Percentiles rank a stretch among this genome's conserved stretches.
These are phyloP conservation scores for Scelioninae gen. 2 DNA, from an alignment of 2,888 invertebrate genomes.

Conservation along the genomic window DNA sequence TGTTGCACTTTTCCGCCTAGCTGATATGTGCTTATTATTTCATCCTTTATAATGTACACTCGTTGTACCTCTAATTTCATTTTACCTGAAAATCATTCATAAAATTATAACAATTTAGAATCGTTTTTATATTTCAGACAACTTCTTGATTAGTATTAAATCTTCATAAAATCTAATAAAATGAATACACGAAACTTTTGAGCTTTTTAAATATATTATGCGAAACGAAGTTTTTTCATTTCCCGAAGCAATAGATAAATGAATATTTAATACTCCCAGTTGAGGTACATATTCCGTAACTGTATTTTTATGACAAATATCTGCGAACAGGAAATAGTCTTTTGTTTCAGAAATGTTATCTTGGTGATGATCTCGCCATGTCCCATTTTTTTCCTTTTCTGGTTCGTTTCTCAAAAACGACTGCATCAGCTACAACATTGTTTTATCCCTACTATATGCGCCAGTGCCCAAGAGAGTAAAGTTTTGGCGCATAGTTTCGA, in stretches of 20 bases:
- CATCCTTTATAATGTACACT: too few relatives aligned
- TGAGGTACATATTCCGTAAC: slow-evolving; percentile 15
- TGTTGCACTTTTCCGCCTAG: too few relatives aligned
- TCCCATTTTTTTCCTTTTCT: slow-evolving; percentile 4
- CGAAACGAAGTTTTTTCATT: slow-evolving; percentile 48
- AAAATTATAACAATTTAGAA: too few relatives aligned
- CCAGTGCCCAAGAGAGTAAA: slow-evolving; percentile 44
- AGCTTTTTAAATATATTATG: slow-evolving; percentile 25
- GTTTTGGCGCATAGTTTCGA: slow-evolving; percentile 51
- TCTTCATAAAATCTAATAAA: too few relatives aligned
- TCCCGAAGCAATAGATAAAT: slow-evolving; percentile 31
- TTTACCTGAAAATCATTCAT: too few relatives aligned
- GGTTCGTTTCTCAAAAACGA: slow-evolving; percentile 47
- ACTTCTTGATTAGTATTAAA: too few relatives aligned
- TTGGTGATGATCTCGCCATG: slow-evolving; percentile 7
- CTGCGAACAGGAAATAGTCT: slow-evolving; percentile 27
- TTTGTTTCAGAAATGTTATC: slow-evolving; percentile 32
- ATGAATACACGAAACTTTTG: slow-evolving; percentile 14
- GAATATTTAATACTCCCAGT: slow-evolving; percentile 46
- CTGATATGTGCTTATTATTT: too few relatives aligned
- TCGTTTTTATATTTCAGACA: too few relatives aligned
- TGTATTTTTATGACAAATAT: slow-evolving; percentile 36
- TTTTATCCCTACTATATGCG: slow-evolving; percentile 39
- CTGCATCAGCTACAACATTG: slow-evolving; percentile 31
- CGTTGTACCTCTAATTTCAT: too few relatives aligned